phyloP scores from a whole-genome alignment of 2,888 invertebrate genomes.

The Camptogramma bilineatum region DNA sequence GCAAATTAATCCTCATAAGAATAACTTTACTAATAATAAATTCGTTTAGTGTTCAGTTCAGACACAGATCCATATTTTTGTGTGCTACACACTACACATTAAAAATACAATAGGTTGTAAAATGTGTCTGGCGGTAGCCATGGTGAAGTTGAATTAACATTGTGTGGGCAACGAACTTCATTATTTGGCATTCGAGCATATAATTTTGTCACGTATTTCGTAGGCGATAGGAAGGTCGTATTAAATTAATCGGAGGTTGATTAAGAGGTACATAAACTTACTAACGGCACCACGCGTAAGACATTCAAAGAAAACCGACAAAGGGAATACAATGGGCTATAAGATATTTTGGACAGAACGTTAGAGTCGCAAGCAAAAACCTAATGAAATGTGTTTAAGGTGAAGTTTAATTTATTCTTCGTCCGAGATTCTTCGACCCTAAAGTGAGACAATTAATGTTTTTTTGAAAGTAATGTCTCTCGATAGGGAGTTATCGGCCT shows the following conservation, averaged over 20 bases:
- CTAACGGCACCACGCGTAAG: neutral
- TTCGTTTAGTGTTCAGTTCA: too few species aligned
- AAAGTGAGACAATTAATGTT: too few species aligned
- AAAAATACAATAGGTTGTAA: conserved; percentile 50
- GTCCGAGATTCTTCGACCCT: too few species aligned
- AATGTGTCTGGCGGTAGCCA: conserved; percentile 37
- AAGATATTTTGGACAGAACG: too few species aligned
- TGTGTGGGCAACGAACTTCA: conserved; percentile 53
- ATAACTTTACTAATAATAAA: too few species aligned
- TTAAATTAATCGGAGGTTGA: conserved; percentile 33
- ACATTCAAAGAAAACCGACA: neutral
- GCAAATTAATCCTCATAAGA: neutral
- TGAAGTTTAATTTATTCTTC: too few species aligned
- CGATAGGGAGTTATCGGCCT: too few species aligned
- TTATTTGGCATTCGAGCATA: conserved; percentile 45
- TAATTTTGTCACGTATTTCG: conserved; percentile 51
- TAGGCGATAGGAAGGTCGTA: conserved; percentile 60
- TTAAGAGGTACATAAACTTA: neutral
- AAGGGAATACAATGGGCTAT: too few species aligned
- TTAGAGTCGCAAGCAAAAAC: too few species aligned
- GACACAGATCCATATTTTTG: too few species aligned
- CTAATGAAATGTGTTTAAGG: too few species aligned
- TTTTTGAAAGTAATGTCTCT: too few species aligned
- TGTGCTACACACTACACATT: neutral
- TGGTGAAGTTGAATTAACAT: conserved; percentile 48